Base-by-base conservation (phyloP, 2,113 vertebrate species). In the Sminthopsis crassicaudata region DNA sequence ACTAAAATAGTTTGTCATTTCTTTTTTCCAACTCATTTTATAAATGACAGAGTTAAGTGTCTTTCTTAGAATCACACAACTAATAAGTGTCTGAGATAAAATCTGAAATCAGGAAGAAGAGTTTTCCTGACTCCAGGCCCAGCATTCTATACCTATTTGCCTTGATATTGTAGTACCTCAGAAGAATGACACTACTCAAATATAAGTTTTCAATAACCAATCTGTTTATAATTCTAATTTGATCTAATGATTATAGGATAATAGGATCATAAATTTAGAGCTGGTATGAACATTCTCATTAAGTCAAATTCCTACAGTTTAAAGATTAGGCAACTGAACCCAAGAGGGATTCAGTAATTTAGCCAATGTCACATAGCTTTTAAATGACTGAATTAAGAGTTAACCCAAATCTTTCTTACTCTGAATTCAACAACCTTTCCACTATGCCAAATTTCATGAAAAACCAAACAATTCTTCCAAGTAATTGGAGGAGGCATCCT, bases 191-290 rank as follows among this genome's bases (percentile, higher is more conserved):
- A 53, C 22, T 60, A 46, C n/a, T 95, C 25, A 92, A 97, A 94
- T 91, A 93, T 46, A 55, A 55, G 54, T 91, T 92, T 16, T 93
- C 91, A 96, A 48, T 92, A 52, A 94, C 22, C 94, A 97, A 67
- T 57, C 93, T 94, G 54, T 92, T 94, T 91, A 92, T 94, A 91
- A 95, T 91, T 51, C 92, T 42, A 27, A 93, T 46, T 91, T 89
- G 89, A 57, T 26, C 3, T 46, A 89, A 42, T 95, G 88, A 53
- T 57, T 0, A 55, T 8, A 55, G 8, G 54, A 55, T 55, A 55
- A 55, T 25, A 55, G 24, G 54, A 55, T 55, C 23, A 55, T 26
- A 55, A 55, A 55, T 26, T 26, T 55, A 55, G 54, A 55, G 25
- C 54, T 26, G 25, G 54, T 9, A 55, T 26, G 54, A 55, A 26